Evolutionary conservation across 1,140 invertebrate species (phyloP).

Genomic region (Zophobas morio): DNA sequence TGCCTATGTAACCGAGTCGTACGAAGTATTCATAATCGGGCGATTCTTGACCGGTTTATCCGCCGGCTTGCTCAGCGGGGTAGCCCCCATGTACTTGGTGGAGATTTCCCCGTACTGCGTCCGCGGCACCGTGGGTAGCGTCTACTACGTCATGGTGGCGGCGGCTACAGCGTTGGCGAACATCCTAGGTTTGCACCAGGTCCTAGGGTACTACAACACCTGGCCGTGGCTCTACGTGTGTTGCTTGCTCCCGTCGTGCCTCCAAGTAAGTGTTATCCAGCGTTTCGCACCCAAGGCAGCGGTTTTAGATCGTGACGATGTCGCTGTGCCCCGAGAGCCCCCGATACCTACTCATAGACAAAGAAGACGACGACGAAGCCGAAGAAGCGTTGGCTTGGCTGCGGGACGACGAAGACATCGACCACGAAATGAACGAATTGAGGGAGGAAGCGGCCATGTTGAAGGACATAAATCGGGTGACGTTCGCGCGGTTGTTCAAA

Average conservation of each 20-base stretch:
- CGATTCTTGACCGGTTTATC: not conserved
- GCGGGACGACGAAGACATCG: conserved; percentile 79
- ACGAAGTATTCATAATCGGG: conserved; percentile 1
- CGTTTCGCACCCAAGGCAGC: too few species aligned
- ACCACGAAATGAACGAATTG: conserved; percentile 90
- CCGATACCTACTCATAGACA: conserved; percentile 82
- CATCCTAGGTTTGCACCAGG: not conserved
- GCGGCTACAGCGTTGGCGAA: not conserved
- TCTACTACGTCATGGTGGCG: not conserved
- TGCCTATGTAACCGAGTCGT: not conserved
- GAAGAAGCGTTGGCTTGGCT: conserved; percentile 82
- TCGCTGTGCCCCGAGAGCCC: conserved; percentile 90
- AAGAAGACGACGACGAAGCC: conserved; percentile 80
- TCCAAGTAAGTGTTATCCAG: not conserved
- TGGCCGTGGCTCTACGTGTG: not conserved
- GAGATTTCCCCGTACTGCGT: not conserved
- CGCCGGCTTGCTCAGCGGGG: conserved; percentile 2
- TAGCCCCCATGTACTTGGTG: conserved; percentile 13
- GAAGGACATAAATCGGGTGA: conserved; percentile 78
- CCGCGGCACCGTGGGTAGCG: not conserved
- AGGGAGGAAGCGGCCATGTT: conserved; percentile 80
- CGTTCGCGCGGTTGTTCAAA: conserved; percentile 76
- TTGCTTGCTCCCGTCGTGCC: not conserved
- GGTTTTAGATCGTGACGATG: not conserved
- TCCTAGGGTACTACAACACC: not conserved